Evolutionary conservation across 2,113 vertebrate genomes (phyloP).

Genomic region (Felis catus): DNA sequence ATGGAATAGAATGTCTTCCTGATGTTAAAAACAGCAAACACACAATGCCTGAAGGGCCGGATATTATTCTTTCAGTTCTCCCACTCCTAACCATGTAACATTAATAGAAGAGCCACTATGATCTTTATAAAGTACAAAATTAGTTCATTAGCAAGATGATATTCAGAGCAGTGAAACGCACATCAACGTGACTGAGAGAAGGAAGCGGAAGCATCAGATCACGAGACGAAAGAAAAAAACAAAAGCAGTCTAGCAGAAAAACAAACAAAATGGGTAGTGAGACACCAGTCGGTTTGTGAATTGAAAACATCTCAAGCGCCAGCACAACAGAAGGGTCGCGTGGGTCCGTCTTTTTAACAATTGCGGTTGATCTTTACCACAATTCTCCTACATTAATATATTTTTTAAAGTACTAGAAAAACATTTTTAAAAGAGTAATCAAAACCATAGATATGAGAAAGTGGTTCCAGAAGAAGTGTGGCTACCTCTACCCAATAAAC

Average conservation of each 20-base stretch:
- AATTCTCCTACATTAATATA: background rate
- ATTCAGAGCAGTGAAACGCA: background rate
- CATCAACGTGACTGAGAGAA: background rate
- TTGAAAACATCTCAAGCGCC: background rate
- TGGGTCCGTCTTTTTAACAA: background rate
- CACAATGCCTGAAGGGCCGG: background rate
- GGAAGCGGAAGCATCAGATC: background rate
- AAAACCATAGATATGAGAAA: background rate
- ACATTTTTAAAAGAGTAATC: background rate
- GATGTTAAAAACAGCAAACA: background rate
- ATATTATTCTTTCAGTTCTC: background rate
- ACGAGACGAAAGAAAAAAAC: background rate
- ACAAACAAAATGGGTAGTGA: background rate
- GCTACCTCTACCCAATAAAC: background rate
- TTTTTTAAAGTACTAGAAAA: background rate
- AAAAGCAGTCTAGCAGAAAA: background rate
- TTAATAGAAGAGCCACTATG: background rate
- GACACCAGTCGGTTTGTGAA: background rate
- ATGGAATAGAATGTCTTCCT: background rate
- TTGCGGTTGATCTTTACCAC: background rate
- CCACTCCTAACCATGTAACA: background rate
- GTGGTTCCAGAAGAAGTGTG: background rate
- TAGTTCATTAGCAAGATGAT: background rate
- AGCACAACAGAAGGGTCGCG: background rate
- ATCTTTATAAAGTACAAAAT: background rate